Evolutionary conservation across 2,113 vertebrate genomes (phyloP), one percentile per base, ranked within the genome.

Genomic region (Pelvicachromis taeniatus): DNA sequence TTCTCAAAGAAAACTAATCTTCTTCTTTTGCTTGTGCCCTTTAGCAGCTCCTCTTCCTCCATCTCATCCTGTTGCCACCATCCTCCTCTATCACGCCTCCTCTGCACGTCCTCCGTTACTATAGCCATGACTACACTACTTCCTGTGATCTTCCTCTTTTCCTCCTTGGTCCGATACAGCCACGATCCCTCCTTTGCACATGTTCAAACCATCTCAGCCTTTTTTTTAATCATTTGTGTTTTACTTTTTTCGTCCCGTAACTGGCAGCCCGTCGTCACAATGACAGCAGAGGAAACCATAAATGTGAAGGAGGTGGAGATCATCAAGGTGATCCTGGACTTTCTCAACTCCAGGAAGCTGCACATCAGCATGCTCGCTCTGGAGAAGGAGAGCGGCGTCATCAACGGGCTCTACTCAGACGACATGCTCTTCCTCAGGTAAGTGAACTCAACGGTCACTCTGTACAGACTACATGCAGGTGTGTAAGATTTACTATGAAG

Each of bases 341-440:
- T 99, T 89, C 96, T 99, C 83, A 97, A 99, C 96, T 97, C 97
- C 85, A 97, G 97, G 91, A 99, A 98, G 94, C 95, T 99, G 89
- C 99, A 99, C 91, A 99, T 99, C 91, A 99, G 98, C 89, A 99
- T 99, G 99, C 89, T 99, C 91, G 98, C 99, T 0, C 96, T 99
- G 86, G 99, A 99, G 89, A 99, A 99, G 89, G 99, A 99, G 95
- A 99, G 99, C 1, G 98, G 99, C 1, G 97, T 99, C 86, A 99
- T 99, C 91, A 99, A 99, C 82, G 99, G 99, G 23, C 96, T 99
- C 11, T 99, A 98, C 94, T 99, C 98, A 48, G 99, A 99, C 89
- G 99, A 99, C 91, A 99, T 99, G 99, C 97, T 99, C 78, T 99
- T 99, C 79, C 96, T 99, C 90, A 98, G 99, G 99, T 99, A 87